These are phyloP conservation scores for Drosophila colorata DNA, from an alignment of 2,888 invertebrate species.

Conservation along the genomic window DNA sequence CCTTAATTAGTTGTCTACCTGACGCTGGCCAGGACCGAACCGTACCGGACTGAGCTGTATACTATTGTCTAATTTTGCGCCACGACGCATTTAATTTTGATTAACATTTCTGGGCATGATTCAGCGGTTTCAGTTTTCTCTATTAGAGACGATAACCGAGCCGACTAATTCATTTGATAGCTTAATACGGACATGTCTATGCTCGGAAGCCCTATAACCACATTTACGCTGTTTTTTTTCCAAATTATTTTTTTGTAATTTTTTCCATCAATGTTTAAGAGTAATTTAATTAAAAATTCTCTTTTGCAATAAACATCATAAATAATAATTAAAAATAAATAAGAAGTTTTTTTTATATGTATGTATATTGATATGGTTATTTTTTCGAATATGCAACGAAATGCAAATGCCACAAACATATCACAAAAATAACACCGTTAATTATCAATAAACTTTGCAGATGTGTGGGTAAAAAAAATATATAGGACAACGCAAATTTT, in stretches of 20 bases:
- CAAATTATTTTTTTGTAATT: not conserved
- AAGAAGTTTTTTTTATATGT: not conserved
- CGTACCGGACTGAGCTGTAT: not conserved
- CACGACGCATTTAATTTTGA: conserved; percentile 45
- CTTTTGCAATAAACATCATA: not conserved
- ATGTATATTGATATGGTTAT: not conserved
- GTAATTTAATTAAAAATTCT: not conserved
- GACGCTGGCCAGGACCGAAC: conserved; percentile 14
- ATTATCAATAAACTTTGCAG: not conserved
- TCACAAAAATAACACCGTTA: not conserved
- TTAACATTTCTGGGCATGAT: conserved; percentile 47
- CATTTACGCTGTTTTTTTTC: not conserved
- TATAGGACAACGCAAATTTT: not conserved
- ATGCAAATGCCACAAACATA: not conserved
- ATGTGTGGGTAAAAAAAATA: not conserved
- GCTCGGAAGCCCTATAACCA: too few relatives aligned
- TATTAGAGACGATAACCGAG: not conserved
- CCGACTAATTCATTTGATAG: conserved; percentile 14
- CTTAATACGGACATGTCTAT: not conserved
- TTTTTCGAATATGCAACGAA: not conserved
- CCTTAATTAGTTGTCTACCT: conserved; percentile 59
- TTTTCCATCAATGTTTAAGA: not conserved
- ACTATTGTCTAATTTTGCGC: conserved; percentile 11
- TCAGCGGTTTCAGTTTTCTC: conserved; percentile 40
- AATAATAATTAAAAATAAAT: too few relatives aligned